These are phyloP conservation scores for Mus spretus DNA, from an alignment of 2,797 vertebrate species.

Conservation along the genomic window DNA sequence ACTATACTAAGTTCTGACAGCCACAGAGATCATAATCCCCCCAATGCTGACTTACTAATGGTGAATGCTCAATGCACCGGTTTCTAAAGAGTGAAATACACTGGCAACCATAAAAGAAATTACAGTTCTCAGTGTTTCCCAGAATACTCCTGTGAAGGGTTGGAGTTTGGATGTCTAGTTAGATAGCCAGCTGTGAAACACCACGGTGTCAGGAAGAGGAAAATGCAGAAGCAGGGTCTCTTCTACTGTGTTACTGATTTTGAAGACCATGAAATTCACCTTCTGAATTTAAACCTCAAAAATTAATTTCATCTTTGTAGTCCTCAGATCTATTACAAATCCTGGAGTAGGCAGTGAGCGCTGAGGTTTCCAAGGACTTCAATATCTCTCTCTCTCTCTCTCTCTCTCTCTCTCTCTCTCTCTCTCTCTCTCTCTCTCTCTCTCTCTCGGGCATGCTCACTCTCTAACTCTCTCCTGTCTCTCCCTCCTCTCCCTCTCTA, in stretches of 20 bases:
- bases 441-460: rapidly evolving
- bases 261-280: neutral
- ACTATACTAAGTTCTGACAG: neutral
- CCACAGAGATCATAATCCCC: neutral
- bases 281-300: neutral
- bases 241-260: neutral
- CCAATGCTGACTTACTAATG: no score
- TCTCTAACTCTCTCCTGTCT: no score
- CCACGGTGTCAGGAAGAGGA: neutral
- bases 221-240: neutral
- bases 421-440: neutral
- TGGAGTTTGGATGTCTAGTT: neutral
- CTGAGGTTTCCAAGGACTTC: neutral
- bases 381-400: neutral
- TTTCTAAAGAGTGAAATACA: neutral
- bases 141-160: no score
- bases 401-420: neutral
- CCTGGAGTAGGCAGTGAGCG: neutral
- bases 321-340: neutral
- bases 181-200: neutral
- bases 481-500: neutral
- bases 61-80: neutral
- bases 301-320: rapidly evolving
- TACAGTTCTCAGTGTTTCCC: neutral
- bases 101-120: neutral